Percentiles rank a stretch among this genome's conserved stretches.
phyloP scores from a whole-genome alignment of 2,797 vertebrate genomes.

The Thripadectes ignobilis region DNA sequence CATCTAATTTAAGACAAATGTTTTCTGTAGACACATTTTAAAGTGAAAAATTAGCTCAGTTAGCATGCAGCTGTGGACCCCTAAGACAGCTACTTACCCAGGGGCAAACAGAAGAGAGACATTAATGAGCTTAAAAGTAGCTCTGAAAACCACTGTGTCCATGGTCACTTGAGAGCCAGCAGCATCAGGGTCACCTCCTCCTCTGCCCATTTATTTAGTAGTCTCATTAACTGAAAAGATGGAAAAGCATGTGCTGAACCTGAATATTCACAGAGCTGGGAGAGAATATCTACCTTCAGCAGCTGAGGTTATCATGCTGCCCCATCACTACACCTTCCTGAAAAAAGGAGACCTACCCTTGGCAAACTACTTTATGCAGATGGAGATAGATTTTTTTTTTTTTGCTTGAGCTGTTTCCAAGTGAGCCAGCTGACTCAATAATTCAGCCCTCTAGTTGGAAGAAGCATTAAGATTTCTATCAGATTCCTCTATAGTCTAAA shows the following conservation, averaged over 20 bases:
- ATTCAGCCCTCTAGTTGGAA: constrained; percentile 47
- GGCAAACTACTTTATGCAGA: constrained; percentile 38
- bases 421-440: constrained; percentile 47
- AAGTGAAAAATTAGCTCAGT: constrained; percentile 16
- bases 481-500: constrained; percentile 32
- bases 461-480: constrained; percentile 46
- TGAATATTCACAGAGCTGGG: not conserved
- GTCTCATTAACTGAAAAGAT: not conserved
- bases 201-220: not conserved
- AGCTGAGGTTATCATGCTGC: not conserved
- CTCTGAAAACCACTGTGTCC: not conserved
- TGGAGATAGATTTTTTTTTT: constrained; percentile 6
- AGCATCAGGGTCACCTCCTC: not conserved
- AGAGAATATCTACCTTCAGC: not conserved
- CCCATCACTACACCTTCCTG: not conserved
- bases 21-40: constrained; percentile 1
- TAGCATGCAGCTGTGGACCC: not conserved
- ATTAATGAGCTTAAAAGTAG: not conserved
- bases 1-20: constrained; percentile 1
- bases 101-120: not conserved
- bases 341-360: not conserved
- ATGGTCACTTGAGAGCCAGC: not conserved
- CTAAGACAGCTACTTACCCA: not conserved
- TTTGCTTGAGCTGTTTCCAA: constrained; percentile 40
- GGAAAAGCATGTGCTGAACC: not conserved